Evolutionary conservation across 2,113 vertebrate genomes (phyloP).

Genomic region (Saiga tatarica): DNA sequence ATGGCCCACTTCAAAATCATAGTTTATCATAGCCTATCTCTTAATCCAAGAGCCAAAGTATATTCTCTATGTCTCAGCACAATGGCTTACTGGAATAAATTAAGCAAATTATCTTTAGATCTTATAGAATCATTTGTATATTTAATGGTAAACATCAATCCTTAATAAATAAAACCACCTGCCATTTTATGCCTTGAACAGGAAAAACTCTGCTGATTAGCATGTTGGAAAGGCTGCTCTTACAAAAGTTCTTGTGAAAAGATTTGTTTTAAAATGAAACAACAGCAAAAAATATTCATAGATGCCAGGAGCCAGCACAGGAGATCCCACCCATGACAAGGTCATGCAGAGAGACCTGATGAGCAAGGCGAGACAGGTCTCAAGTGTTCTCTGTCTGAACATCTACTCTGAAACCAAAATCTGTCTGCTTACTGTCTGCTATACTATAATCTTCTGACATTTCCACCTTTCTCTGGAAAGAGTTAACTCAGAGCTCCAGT

Average conservation of each 20-base stretch:
- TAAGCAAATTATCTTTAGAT: background rate
- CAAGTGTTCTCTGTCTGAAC: no score
- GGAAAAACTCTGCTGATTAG: background rate
- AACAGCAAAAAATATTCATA: background rate
- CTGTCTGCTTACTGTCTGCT: no score
- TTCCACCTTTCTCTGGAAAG: no score
- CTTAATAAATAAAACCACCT: background rate
- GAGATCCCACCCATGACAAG: no score
- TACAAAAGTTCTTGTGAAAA: background rate
- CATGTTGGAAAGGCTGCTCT: background rate
- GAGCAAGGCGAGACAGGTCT: no score
- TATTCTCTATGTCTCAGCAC: background rate
- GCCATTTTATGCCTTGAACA: background rate
- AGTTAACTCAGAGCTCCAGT: no score
- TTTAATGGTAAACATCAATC: background rate
- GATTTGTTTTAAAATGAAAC: background rate
- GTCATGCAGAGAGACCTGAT: no score
- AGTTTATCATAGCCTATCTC: background rate
- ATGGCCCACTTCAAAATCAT: background rate
- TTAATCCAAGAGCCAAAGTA: background rate
- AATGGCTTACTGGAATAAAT: background rate
- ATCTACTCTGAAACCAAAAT: no score
- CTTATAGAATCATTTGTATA: background rate
- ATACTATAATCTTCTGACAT: no score
- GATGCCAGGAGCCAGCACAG: no score